Percentiles rank a stretch among this genome's conserved stretches.
Conservation (phyloP, 2,888 invertebrate genomes). For the Apomyelois bistriatella region DNA sequence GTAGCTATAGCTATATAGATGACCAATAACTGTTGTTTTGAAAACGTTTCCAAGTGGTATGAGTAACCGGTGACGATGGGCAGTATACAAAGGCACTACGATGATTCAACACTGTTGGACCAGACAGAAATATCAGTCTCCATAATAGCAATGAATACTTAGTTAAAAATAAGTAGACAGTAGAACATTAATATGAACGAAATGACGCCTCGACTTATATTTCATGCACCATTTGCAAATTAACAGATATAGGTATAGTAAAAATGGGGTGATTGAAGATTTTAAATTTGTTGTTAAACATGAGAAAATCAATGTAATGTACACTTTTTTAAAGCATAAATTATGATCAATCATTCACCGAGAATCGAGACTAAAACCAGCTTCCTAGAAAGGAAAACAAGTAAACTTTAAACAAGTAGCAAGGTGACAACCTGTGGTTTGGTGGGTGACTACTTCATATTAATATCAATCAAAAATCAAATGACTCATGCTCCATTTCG, state of each 20-base stretch:
- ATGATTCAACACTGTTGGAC: neutral
- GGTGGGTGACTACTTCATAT: neutral
- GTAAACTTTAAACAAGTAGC: constrained; percentile 9
- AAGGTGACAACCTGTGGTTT: constrained; percentile 8
- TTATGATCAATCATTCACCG: no score
- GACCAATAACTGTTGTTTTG: constrained; percentile 8
- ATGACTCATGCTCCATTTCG: neutral
- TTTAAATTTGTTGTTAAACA: no score
- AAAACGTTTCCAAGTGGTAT: constrained; percentile 4
- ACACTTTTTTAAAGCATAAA: no score
- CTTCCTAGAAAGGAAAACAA: constrained; percentile 9
- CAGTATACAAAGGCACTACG: neutral
- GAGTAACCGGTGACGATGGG: constrained; percentile 12
- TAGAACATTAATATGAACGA: no score
- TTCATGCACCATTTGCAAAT: no score
- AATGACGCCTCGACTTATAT: no score
- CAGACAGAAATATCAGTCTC: neutral
- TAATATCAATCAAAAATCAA: constrained; percentile 3
- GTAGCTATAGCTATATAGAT: constrained; percentile 1
- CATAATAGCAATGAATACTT: neutral
- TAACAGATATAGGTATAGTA: no score
- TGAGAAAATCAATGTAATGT: no score
- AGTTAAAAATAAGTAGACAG: neutral
- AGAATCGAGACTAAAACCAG: neutral
- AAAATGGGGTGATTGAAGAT: no score